Evolutionary conservation across 2,113 vertebrate species (phyloP).

Genomic region (Psophia crepitans): DNA sequence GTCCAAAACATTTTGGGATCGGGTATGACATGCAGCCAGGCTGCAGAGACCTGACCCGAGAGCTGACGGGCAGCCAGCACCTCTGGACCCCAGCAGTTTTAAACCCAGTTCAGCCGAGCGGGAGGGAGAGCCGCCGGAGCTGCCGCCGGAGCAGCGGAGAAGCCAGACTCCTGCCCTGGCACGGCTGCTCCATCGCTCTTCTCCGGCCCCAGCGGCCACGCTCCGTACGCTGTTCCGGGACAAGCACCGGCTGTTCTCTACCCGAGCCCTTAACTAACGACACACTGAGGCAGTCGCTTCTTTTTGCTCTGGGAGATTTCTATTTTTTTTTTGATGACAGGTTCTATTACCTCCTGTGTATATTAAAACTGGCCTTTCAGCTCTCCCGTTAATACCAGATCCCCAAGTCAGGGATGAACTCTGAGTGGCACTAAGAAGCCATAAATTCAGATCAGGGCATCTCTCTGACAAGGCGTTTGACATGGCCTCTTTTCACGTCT

Average conservation of each 20-base stretch:
- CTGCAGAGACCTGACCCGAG: neutral
- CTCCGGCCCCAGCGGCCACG: neutral
- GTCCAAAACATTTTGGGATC: neutral
- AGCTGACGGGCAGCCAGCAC: neutral
- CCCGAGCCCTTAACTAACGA: neutral
- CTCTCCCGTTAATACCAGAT: neutral
- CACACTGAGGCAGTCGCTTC: neutral
- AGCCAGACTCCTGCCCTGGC: neutral
- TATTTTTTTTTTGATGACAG: neutral
- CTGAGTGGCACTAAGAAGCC: neutral
- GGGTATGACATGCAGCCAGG: rapidly evolving
- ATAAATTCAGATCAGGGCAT: neutral
- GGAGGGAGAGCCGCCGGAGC: neutral
- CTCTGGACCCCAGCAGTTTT: neutral
- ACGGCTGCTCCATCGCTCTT: neutral
- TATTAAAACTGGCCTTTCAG: neutral
- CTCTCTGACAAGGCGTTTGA: neutral
- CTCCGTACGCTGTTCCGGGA: neutral
- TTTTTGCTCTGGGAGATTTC: neutral
- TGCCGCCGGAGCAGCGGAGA: neutral
- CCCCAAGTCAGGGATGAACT: neutral
- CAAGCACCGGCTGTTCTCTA: neutral
- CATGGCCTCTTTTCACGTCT: neutral
- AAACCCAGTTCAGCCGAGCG: neutral
- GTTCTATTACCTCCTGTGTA: neutral